These are phyloP conservation scores for Imbricaverruca yamaguchii DNA, from an alignment of 2,888 invertebrate genomes.

Conservation along the genomic window DNA sequence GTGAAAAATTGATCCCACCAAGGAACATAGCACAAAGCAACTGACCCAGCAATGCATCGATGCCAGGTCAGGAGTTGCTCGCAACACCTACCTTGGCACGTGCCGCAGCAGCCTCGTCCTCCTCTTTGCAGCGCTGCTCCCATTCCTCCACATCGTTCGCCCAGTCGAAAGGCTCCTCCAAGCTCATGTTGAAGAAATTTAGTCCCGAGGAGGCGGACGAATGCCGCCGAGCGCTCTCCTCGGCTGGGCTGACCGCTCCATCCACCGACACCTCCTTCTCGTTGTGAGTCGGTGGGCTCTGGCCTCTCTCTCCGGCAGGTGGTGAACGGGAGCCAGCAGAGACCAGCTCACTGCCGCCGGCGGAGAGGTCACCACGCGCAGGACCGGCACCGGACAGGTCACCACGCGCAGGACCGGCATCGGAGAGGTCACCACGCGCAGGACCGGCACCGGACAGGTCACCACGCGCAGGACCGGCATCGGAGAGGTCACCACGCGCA, in stretches of 20 bases:
- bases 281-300: background rate
- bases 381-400: too few species aligned
- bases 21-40: too few species aligned
- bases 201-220: background rate
- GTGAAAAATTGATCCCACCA: too few species aligned
- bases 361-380: too few species aligned
- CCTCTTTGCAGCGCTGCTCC: background rate
- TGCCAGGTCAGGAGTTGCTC: too few species aligned
- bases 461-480: too few species aligned
- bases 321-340: background rate
- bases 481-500: too few species aligned
- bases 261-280: background rate
- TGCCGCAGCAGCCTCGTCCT: background rate
- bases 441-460: too few species aligned
- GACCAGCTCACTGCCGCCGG: background rate
- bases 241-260: background rate
- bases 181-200: background rate
- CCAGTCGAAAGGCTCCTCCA: constrained; percentile 12
- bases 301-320: background rate
- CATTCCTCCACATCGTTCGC: constrained; percentile 17
- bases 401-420: too few species aligned
- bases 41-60: too few species aligned
- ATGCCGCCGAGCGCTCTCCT: background rate
- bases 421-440: too few species aligned
- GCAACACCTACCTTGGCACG: background rate